Percentiles rank a stretch among this genome's conserved stretches.
These are phyloP conservation scores for Petromus typicus DNA, from an alignment of 2,113 vertebrate species.

Conservation along the genomic window DNA sequence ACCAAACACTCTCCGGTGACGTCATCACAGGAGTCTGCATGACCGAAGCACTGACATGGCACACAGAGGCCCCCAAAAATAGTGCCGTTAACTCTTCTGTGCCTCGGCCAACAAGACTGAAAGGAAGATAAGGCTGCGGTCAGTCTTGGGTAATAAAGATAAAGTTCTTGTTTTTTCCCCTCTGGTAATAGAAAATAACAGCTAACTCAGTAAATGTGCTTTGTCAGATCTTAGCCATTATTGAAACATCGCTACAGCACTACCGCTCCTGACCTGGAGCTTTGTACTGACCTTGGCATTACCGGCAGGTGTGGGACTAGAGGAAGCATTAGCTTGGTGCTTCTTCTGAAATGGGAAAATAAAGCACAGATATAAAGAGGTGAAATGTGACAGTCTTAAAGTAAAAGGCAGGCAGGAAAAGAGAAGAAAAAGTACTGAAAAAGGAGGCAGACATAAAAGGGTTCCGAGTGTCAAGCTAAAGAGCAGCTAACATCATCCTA, in stretches of 20 bases:
- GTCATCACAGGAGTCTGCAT: slow-evolving; percentile 89
- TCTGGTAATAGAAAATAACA: slow-evolving; percentile 28
- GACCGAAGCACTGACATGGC: slow-evolving; percentile 89
- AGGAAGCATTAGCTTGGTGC: slow-evolving; percentile 81
- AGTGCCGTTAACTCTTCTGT: slow-evolving; percentile 90
- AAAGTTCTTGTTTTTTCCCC: background rate
- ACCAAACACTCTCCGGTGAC: slow-evolving; percentile 91
- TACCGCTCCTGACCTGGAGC: slow-evolving; percentile 31
- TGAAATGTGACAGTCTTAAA: slow-evolving; percentile 82
- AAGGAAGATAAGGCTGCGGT: slow-evolving; percentile 57
- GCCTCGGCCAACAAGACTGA: slow-evolving; percentile 88
- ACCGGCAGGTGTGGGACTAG: slow-evolving; percentile 82
- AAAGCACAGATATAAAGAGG: slow-evolving; percentile 84
- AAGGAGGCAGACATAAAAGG: slow-evolving; percentile 3
- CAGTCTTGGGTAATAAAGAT: background rate
- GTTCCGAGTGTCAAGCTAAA: background rate
- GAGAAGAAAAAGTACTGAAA: slow-evolving; percentile 69
- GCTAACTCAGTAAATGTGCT: slow-evolving; percentile 20
- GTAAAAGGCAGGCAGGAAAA: slow-evolving; percentile 75
- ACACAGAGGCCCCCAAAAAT: slow-evolving; percentile 90
- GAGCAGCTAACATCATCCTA: background rate
- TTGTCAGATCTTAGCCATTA: slow-evolving; percentile 51
- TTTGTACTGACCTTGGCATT: slow-evolving; percentile 85
- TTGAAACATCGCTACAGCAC: slow-evolving; percentile 33
- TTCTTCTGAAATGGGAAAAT: slow-evolving; percentile 86